Conservation (phyloP, 2,113 vertebrate species). For the Leucosticte australis region DNA sequence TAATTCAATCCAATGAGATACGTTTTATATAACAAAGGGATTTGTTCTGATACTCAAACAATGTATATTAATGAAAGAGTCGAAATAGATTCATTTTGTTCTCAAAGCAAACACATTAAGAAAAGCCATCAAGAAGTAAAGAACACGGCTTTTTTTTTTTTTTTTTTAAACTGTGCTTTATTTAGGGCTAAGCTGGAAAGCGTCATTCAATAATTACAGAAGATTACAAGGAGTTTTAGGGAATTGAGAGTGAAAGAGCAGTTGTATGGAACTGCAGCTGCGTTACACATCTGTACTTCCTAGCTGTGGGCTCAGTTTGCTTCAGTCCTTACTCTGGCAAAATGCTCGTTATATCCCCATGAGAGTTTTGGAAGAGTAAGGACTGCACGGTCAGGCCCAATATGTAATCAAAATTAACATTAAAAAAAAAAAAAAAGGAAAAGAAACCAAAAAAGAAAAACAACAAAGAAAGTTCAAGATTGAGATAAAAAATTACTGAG, state of each 20-base stretch:
- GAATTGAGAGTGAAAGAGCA: constrained; percentile 94
- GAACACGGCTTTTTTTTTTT: constrained; percentile 57
- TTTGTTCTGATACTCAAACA: constrained; percentile 70
- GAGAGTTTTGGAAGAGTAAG: constrained; percentile 51
- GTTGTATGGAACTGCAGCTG: constrained; percentile 86
- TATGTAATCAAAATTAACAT: constrained; percentile 53
- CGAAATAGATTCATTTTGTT: constrained; percentile 57
- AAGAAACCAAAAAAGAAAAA: neutral
- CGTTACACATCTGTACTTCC: constrained; percentile 78
- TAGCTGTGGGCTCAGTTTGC: constrained; percentile 59
- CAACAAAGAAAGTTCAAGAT: constrained; percentile 13
- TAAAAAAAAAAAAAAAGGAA: neutral
- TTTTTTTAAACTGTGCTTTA: constrained; percentile 97
- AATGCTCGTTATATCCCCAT: constrained; percentile 40
- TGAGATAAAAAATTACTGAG: constrained; percentile 18
- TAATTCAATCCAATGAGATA: constrained; percentile 64
- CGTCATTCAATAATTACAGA: constrained; percentile 99
- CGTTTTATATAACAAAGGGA: constrained; percentile 68
- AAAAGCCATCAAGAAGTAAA: constrained; percentile 55
- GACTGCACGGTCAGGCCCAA: constrained; percentile 46
- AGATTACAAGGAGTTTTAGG: constrained; percentile 97
- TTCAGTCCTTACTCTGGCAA: constrained; percentile 40
- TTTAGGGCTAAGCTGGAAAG: constrained; percentile 99
- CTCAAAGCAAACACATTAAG: constrained; percentile 63
- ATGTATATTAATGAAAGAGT: constrained; percentile 63